These are phyloP conservation scores for Norana najaformis DNA, from an alignment of 2,888 invertebrate genomes.

Conservation along the genomic window DNA sequence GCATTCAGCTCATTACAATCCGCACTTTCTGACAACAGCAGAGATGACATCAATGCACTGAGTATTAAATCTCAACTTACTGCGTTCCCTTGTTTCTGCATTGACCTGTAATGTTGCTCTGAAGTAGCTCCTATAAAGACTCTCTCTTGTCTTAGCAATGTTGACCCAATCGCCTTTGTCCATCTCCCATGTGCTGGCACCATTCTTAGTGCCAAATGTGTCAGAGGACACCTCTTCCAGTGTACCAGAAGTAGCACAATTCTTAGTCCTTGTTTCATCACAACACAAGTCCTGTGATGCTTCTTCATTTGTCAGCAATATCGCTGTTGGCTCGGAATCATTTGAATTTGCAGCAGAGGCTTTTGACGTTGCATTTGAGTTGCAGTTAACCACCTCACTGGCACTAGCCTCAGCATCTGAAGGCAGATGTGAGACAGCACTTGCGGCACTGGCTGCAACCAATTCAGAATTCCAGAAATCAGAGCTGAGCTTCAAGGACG, in stretches of 20 bases:
- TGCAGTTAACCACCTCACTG: background rate
- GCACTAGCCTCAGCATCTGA: background rate
- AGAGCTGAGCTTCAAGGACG: background rate
- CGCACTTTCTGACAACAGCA: background rate
- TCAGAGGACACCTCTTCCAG: background rate
- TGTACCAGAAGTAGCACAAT: background rate
- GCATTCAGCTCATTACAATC: no score
- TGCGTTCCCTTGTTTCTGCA: constrained; percentile 16
- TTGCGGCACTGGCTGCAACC: background rate
- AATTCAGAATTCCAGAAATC: background rate
- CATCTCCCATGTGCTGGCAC: constrained; percentile 9
- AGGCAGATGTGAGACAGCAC: background rate
- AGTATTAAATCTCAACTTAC: constrained; percentile 20
- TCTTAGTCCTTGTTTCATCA: constrained; percentile 6
- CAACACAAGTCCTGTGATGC: background rate
- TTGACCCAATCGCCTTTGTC: constrained; percentile 19
- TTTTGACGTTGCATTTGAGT: background rate
- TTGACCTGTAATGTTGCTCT: constrained; percentile 18
- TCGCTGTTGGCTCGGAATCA: background rate
- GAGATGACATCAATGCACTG: background rate
- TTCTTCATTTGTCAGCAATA: background rate
- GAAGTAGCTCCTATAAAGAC: constrained; percentile 14
- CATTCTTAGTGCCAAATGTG: background rate
- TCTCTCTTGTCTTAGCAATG: background rate
- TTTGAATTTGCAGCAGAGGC: background rate